Evolutionary conservation across 1,140 invertebrate genomes (phyloP).

Genomic region (Megalonaias nervosa): DNA sequence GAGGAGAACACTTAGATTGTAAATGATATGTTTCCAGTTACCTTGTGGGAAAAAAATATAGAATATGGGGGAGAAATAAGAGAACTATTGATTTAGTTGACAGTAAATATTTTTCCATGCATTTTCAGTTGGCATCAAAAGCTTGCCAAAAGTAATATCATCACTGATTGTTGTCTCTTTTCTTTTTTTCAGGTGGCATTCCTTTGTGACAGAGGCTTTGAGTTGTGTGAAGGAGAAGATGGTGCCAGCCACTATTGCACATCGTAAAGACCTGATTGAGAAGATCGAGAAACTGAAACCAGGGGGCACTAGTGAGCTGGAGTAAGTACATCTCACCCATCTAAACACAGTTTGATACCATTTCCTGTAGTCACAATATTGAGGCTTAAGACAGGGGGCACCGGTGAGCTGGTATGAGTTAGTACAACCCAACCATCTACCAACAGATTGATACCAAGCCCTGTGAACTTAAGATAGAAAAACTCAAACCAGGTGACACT

Average conservation of each 20-base stretch:
- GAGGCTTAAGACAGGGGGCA: constrained; percentile 69
- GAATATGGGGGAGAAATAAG: too few species aligned
- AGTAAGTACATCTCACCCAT: constrained; percentile 51
- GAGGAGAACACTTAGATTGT: too few species aligned
- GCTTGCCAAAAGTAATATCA: not conserved
- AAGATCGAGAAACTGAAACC: constrained; percentile 69
- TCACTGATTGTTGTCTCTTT: not conserved
- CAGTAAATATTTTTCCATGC: too few species aligned
- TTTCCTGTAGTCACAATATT: constrained; percentile 51
- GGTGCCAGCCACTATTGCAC: constrained; percentile 71
- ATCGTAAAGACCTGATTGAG: constrained; percentile 71
- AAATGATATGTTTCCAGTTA: too few species aligned
- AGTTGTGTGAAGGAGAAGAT: constrained; percentile 69
- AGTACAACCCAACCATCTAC: too few species aligned
- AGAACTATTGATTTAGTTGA: not conserved
- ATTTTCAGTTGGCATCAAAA: too few species aligned
- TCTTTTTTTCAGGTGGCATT: constrained; percentile 65
- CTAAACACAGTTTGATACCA: too few species aligned
- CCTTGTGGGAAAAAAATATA: too few species aligned
- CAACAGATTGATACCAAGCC: too few species aligned
- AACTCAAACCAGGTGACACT: too few species aligned
- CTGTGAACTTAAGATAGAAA: too few species aligned
- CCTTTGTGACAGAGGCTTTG: constrained; percentile 66
- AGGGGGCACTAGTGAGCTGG: constrained; percentile 71
- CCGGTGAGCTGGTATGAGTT: constrained; percentile 70